These are phyloP conservation scores for Spheniscus humboldti DNA, from an alignment of 2,797 vertebrate species.

Conservation along the genomic window DNA sequence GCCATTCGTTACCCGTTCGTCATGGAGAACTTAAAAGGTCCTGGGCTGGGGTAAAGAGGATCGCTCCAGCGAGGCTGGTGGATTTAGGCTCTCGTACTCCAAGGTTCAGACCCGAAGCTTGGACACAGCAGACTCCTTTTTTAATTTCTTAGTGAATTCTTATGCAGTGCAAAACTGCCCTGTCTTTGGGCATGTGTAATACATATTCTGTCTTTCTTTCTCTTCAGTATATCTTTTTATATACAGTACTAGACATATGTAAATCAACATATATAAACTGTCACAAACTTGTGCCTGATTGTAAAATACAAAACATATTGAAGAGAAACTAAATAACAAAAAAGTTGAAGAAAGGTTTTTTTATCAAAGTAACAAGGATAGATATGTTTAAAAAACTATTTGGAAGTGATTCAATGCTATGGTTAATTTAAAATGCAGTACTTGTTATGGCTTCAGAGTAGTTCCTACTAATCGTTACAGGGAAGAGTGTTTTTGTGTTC, in stretches of 20 bases:
- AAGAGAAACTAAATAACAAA: not conserved
- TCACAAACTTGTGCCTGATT: not conserved
- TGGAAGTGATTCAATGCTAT: not conserved
- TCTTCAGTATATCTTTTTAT: not conserved
- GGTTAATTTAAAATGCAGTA: not conserved
- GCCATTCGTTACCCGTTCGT: not conserved
- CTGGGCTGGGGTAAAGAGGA: not conserved
- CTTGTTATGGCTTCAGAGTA: not conserved
- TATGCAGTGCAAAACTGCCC: not conserved
- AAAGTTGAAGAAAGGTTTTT: not conserved
- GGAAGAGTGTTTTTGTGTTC: slow-evolving; percentile 8
- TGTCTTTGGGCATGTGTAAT: fast-evolving
- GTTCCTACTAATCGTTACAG: not conserved
- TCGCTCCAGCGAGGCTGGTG: not conserved
- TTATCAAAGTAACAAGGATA: not conserved
- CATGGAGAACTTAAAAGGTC: not conserved
- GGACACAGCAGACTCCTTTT: not conserved
- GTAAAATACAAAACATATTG: not conserved
- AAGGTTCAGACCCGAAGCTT: not conserved
- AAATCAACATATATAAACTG: not conserved
- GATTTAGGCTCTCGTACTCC: not conserved
- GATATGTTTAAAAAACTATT: no score
- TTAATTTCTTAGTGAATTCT: not conserved
- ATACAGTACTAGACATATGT: not conserved
- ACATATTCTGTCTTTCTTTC: not conserved